Evolutionary conservation across 2,113 vertebrate species (phyloP).

Genomic region (Drymodes brunneopygia): DNA sequence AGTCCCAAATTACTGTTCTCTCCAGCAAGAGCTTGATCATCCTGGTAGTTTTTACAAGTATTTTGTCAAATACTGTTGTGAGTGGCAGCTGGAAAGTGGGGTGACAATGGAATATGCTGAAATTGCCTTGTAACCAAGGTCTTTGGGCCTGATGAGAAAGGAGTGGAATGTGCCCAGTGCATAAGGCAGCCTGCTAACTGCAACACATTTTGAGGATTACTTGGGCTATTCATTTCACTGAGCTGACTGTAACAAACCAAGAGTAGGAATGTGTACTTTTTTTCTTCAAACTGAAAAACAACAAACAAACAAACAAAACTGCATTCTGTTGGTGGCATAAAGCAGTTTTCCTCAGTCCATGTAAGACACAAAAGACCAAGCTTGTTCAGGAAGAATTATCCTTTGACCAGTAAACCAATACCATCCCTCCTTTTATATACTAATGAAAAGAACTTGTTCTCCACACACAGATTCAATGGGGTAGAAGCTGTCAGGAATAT

Average conservation of each 20-base stretch:
- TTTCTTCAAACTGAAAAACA: not conserved
- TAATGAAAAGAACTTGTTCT: conserved; percentile 52
- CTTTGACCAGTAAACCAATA: conserved; percentile 54
- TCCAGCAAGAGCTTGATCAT: not conserved
- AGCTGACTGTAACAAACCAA: not conserved
- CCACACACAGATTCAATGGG: not conserved
- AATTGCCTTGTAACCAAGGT: not conserved
- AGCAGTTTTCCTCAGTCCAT: not conserved
- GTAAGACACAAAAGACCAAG: conserved; percentile 17
- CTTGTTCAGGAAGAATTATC: conserved; percentile 44
- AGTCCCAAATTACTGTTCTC: not conserved
- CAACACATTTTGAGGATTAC: not conserved
- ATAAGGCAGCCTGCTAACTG: not conserved
- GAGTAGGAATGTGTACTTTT: not conserved
- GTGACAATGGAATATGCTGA: not conserved
- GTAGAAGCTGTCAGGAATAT: conserved; percentile 48
- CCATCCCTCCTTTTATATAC: conserved; percentile 35
- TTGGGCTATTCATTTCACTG: not conserved
- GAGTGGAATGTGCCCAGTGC: not conserved
- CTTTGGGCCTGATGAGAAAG: not conserved
- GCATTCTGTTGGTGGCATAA: not conserved
- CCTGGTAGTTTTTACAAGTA: not conserved
- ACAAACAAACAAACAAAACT: not conserved
- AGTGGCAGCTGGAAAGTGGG: not conserved
- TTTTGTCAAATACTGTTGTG: not conserved